These are phyloP conservation scores for Eumacrocentrus americanus DNA, from an alignment of 2,888 invertebrate genomes.

Conservation along the genomic window DNA sequence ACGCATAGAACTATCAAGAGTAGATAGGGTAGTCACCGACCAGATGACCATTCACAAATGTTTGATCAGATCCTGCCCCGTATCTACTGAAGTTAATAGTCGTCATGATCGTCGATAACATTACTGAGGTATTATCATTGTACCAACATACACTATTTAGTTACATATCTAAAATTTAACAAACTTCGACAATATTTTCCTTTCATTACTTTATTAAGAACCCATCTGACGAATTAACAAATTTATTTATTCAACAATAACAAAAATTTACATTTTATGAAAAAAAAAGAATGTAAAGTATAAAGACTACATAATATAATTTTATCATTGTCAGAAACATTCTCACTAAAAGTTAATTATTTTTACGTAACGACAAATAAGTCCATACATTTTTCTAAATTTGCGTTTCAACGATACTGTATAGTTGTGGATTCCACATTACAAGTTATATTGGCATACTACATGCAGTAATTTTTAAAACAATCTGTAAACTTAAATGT, in stretches of 20 bases:
- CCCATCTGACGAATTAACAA: background rate
- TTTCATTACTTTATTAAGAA: background rate
- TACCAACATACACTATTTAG: no score
- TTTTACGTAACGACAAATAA: slow-evolving; percentile 3
- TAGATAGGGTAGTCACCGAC: no score
- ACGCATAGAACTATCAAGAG: no score
- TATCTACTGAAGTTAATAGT: no score
- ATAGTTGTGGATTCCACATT: no score
- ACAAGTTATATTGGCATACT: no score
- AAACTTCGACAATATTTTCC: background rate
- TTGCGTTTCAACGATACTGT: background rate
- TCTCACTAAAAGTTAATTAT: background rate
- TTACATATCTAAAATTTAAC: no score
- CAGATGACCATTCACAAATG: no score
- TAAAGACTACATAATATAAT: background rate
- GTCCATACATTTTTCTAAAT: background rate
- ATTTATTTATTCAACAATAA: background rate
- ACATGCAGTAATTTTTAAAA: background rate
- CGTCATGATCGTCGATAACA: no score
- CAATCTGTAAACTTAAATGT: background rate
- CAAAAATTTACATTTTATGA: background rate
- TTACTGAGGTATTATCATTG: no score
- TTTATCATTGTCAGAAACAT: background rate
- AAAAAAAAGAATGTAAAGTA: background rate
- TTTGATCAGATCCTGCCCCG: no score